Base-by-base conservation (phyloP, 2,888 invertebrate species). In the Scaptomyza cyrtandrae region DNA sequence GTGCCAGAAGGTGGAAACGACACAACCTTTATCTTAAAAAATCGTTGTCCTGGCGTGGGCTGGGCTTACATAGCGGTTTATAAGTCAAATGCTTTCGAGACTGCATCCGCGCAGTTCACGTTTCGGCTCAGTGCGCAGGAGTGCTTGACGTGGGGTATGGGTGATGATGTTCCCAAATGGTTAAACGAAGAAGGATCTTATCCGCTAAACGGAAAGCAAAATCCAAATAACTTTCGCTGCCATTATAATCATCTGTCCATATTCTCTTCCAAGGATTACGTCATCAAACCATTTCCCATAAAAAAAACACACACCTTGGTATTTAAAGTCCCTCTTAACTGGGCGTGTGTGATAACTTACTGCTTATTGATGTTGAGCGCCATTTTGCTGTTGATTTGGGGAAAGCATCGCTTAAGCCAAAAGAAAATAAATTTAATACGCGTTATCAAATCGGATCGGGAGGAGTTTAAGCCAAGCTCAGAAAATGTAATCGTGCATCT, bases 401-500 rank as follows among this genome's bases (percentile, higher is more conserved):
- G 35, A 16, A 10, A 1, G 3, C 2, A 10, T 3, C 52, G 45
- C 3, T 27, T 29, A 19, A 37, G 11, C 2, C 9, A 16, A 1
- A 43, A n/a, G 6, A 48, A 29, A 4, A 43, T n/a, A 1, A 65
- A 53, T 14, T 41, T 76, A 14, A 48, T 75, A 27, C 72, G 72
- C 4, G 65, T 72, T 1, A 62, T 75, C 4, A 46, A 11, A 48
- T 39, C n/a, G 2, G 29, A 48, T 2, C 35, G 5, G n/a, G n/a
- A n/a, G 0, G 71, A 62, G 43, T 33, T n/a, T 1, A n/a, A n/a
- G 0, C 50, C 50, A 19, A 43, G 29, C 6, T 11, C 27, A 5
- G 62, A 76, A 35, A 76, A 66, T 19, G 33, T 75, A 0, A 41
- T 76, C 31, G 46, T 76, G 4, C 66, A 76, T 10, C 7, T 76